phyloP scores from a whole-genome alignment of 1,140 invertebrate genomes.

The Penaeus chinensis region DNA sequence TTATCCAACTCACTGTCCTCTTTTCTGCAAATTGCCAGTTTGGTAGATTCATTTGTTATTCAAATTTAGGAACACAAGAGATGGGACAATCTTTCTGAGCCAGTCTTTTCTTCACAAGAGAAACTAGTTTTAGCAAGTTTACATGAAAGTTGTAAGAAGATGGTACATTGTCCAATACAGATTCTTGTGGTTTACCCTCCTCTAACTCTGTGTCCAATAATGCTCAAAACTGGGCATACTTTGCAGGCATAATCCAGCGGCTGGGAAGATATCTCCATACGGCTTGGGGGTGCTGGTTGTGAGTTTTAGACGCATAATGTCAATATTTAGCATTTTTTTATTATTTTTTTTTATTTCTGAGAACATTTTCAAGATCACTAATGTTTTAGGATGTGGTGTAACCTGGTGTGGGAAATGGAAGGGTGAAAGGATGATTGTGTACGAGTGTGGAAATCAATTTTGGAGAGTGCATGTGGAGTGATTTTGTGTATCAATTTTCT shows the following conservation, averaged over 20 bases:
- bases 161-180: conserved; percentile 53
- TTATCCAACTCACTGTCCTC: conserved; percentile 52
- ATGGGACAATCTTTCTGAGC: conserved; percentile 48
- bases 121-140: conserved; percentile 23
- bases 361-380: conserved; percentile 47
- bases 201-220: conserved; percentile 57
- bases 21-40: conserved; percentile 45
- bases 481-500: conserved; percentile 1
- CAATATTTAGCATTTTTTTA: conserved; percentile 50
- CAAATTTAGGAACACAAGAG: conserved; percentile 50
- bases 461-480: background rate
- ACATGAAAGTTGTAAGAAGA: conserved; percentile 52
- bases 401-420: conserved; percentile 46
- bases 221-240: conserved; percentile 62
- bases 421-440: conserved; percentile 21
- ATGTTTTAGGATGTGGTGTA: conserved; percentile 57
- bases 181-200: conserved; percentile 47
- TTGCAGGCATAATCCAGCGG: conserved; percentile 58
- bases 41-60: conserved; percentile 46
- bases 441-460: conserved; percentile 20
- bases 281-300: conserved; percentile 58
- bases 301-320: conserved; percentile 61
- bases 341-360: conserved; percentile 25
- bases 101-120: conserved; percentile 51
- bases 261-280: conserved; percentile 49